These are phyloP conservation scores for Verasper variegatus DNA, from an alignment of 2,113 vertebrate genomes.

Conservation along the genomic window DNA sequence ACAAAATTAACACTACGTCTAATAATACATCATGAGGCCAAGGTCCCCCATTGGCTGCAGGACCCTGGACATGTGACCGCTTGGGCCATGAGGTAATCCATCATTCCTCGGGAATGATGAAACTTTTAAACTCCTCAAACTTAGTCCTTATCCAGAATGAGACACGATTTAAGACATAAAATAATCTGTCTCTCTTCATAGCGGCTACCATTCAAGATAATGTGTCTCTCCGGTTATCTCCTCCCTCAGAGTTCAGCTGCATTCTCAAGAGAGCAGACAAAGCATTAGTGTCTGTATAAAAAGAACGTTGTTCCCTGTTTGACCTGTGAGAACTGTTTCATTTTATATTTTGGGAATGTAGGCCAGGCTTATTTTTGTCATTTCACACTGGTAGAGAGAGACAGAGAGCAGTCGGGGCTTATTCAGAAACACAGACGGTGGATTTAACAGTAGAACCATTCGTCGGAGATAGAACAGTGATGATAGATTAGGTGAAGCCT, in stretches of 20 bases:
- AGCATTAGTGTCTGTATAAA: neutral
- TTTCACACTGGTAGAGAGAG: slow-evolving; percentile 19
- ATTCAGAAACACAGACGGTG: slow-evolving; percentile 32
- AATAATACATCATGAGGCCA: too few relatives aligned
- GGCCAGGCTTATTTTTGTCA: slow-evolving; percentile 55
- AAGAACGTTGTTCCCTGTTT: slow-evolving; percentile 4
- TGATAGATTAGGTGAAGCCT: slow-evolving; percentile 21
- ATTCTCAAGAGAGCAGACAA: neutral
- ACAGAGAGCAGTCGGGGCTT: slow-evolving; percentile 22
- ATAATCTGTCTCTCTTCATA: neutral
- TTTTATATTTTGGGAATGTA: slow-evolving; percentile 63
- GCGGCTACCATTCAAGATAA: neutral
- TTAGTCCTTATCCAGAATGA: neutral
- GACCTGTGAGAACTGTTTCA: slow-evolving; percentile 39
- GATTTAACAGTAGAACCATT: slow-evolving; percentile 24
- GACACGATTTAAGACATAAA: neutral
- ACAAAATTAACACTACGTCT: too few relatives aligned
- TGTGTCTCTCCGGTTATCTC: neutral
- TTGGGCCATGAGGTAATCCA: neutral
- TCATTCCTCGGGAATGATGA: neutral
- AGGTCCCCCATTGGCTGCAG: too few relatives aligned
- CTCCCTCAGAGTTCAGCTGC: slow-evolving; percentile 1
- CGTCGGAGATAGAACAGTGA: neutral
- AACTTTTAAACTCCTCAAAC: neutral
- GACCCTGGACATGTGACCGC: too few relatives aligned